phyloP scores from a whole-genome alignment of 2,797 vertebrate species.

The Characodon lateralis region DNA sequence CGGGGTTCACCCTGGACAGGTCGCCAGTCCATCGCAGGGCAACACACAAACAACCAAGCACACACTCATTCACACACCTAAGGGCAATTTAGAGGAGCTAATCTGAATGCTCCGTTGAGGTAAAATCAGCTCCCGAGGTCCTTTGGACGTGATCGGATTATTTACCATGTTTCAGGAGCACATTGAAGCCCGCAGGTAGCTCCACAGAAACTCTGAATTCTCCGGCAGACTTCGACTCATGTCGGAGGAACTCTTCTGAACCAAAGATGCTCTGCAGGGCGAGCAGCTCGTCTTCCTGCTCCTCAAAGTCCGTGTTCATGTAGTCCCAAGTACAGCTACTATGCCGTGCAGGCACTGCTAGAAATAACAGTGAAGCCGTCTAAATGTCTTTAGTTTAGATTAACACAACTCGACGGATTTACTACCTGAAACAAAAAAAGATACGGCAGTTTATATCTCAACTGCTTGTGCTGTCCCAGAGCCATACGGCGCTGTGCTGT shows the following conservation, averaged over 20 bases:
- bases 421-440: not conserved
- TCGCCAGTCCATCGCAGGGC: too few relatives aligned
- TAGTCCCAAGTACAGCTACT: not conserved
- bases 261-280: conserved; percentile 87
- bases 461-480: not conserved
- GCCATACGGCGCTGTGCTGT: too few relatives aligned
- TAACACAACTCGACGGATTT: too few relatives aligned
- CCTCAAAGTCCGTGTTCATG: conserved; percentile 84
- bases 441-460: not conserved
- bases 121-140: not conserved
- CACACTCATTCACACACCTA: too few relatives aligned
- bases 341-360: conserved; percentile 76
- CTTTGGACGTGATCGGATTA: too few relatives aligned
- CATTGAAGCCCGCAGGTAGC: conserved; percentile 81
- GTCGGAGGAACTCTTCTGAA: conserved; percentile 84
- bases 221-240: conserved; percentile 82
- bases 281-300: conserved; percentile 89
- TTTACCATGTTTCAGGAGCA: conserved; percentile 83
- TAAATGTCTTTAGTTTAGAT: not conserved
- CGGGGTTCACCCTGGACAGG: too few relatives aligned
- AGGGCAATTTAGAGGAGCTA: not conserved
- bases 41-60: too few relatives aligned
- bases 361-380: conserved; percentile 31
- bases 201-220: conserved; percentile 84
- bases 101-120: not conserved